Evolutionary conservation across 2,113 vertebrate genomes (phyloP), one percentile per base, ranked within the genome.

Genomic region (Ptyas mucosa): DNA sequence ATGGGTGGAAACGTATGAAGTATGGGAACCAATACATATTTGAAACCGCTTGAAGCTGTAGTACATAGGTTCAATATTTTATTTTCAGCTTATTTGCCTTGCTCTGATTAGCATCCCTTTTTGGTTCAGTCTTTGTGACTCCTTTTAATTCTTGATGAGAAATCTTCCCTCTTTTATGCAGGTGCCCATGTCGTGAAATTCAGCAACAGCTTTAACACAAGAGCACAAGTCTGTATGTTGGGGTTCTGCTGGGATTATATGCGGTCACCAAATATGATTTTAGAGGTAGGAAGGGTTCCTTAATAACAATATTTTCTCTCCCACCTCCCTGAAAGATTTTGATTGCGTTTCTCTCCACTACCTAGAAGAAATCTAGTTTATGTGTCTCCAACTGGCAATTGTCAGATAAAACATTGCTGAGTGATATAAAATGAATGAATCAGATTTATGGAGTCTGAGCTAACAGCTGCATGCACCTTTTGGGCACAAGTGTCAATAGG

Each of bases 161-260:
- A 89, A 24, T 9, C 1, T 34, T n/a, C 53, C 15, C 0, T 24
- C 69, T 86, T 46, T 8, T 88, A 93, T 95, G 29, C 88, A 93
- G 90, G 20, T 91, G 91, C 89, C 29, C 90, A 64, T 39, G 49
- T 61, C 54, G 93, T 87, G 52, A 94, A 94, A 92, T 0, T 14
- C 24, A 5, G 1, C 85, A 88, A 51, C 93, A 91, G 29, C 88
- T 92, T 5, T n/a, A 92, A 46, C n/a, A n/a, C 0, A 89, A 43
- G 0, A 52, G 85, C 85, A 26, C 15, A 10, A 29, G 6, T 91
- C 18, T 91, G 15, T 26, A 51, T 58, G 29, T 69, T 89, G 34
- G 29, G 87, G 54, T 69, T 93, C 53, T 94, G 51, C 86, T 92
- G 89, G 94, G 89, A 95, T 93, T 43, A 12, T 2, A 1, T 29